A percentile compares a stretch with the other conserved stretches of the same genome.
phyloP scores from a whole-genome alignment of 2,113 vertebrate species.

The Varanus salvator region DNA sequence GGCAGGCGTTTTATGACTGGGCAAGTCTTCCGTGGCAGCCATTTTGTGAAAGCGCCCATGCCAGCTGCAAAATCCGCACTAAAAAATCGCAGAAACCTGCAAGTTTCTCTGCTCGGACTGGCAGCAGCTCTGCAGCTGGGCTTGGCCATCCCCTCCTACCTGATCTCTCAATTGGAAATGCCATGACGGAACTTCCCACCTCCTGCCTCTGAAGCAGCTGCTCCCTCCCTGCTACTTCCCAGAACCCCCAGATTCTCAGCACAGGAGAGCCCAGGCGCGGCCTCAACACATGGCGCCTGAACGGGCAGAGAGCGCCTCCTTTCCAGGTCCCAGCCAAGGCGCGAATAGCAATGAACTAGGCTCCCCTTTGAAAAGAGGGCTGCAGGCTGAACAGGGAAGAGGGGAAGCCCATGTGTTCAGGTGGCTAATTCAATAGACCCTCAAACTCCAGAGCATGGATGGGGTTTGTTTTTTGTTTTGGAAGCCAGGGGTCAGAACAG shows the following conservation, averaged over 20 bases:
- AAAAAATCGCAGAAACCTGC: too few species aligned
- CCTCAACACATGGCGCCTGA: neutral
- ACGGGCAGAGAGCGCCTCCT: neutral
- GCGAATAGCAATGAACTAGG: neutral
- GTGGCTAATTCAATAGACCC: conserved; percentile 7
- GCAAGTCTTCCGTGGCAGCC: too few species aligned
- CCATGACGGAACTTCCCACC: too few species aligned
- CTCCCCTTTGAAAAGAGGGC: neutral
- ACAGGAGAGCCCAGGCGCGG: too few species aligned
- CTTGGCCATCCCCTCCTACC: neutral
- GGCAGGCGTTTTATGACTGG: too few species aligned
- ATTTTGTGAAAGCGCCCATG: too few species aligned
- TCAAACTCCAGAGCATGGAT: neutral
- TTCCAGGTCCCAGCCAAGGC: conserved; percentile 1
- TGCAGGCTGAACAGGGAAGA: neutral
- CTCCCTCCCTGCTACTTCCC: too few species aligned
- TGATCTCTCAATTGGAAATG: too few species aligned
- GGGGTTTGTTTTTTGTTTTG: neutral
- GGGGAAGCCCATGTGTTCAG: neutral
- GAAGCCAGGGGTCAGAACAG: neutral
- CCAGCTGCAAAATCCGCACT: too few species aligned
- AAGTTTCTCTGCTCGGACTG: too few species aligned
- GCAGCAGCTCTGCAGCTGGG: neutral
- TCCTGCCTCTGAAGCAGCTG: too few species aligned
- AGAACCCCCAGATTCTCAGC: too few species aligned